These are phyloP conservation scores for Numenius arquata DNA, from an alignment of 2,113 vertebrate genomes.

Conservation along the genomic window DNA sequence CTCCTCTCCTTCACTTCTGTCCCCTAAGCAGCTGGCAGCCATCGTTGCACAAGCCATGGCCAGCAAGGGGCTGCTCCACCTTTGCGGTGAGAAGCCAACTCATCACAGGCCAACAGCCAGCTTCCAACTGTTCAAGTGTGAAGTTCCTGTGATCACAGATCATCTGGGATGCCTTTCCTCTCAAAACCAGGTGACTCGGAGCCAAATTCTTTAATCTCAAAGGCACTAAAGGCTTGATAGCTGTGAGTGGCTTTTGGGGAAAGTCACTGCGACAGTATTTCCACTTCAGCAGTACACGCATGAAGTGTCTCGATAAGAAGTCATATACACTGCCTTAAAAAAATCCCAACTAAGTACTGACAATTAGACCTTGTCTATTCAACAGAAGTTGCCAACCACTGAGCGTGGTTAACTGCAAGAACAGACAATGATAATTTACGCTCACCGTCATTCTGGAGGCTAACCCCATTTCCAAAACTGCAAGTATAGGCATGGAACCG, in stretches of 20 bases:
- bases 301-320: background rate
- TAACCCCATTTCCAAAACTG: conserved; percentile 34
- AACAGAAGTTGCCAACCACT: background rate
- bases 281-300: background rate
- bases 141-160: conserved; percentile 61
- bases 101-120: background rate
- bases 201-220: conserved; percentile 32
- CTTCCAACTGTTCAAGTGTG: conserved; percentile 48
- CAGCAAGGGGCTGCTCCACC: background rate
- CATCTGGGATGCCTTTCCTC: conserved; percentile 53
- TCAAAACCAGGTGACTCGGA: conserved; percentile 31
- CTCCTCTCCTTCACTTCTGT: background rate
- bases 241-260: background rate
- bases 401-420: conserved; percentile 14
- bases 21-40: background rate
- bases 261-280: background rate
- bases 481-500: conserved; percentile 54
- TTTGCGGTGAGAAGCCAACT: background rate
- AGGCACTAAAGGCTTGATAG: conserved; percentile 12
- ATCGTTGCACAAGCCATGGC: background rate
- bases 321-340: background rate
- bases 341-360: background rate
- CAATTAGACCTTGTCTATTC: background rate
- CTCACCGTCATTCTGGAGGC: conserved; percentile 41
- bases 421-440: conserved; percentile 43